Percentiles rank a stretch among this genome's conserved stretches.
These are phyloP conservation scores for Ochlodes sylvanus DNA, from an alignment of 2,888 invertebrate genomes.

Conservation along the genomic window DNA sequence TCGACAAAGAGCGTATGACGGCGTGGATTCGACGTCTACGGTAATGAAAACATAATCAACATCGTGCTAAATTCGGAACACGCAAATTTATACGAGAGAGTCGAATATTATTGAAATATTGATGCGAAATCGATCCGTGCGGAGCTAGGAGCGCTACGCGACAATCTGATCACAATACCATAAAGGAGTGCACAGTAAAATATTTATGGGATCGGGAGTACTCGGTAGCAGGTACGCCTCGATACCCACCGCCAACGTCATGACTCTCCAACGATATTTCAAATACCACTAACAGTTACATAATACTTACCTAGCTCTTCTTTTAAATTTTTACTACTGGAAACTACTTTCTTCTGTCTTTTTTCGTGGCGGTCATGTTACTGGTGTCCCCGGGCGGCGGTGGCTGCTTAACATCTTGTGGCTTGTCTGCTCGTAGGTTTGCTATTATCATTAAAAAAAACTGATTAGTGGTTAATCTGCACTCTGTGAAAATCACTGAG, in stretches of 20 bases:
- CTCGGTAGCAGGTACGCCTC: constrained; percentile 63
- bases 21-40: constrained; percentile 15
- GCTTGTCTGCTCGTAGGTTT: no score
- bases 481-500: no score
- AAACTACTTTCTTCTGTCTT: neutral
- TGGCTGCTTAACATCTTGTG: no score
- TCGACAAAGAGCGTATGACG: neutral
- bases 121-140: constrained; percentile 67
- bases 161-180: constrained; percentile 75
- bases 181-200: constrained; percentile 77
- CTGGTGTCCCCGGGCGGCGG: no score
- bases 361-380: no score
- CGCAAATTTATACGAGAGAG: constrained; percentile 40
- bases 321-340: constrained; percentile 17
- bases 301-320: constrained; percentile 7
- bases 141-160: constrained; percentile 45
- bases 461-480: no score
- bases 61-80: constrained; percentile 36
- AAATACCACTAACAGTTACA: constrained; percentile 34
- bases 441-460: no score
- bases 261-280: constrained; percentile 42
- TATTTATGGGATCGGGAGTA: constrained; percentile 67
- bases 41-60: constrained; percentile 34
- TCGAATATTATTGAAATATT: constrained; percentile 63
- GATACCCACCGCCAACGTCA: constrained; percentile 43